A percentile compares a stretch with the other conserved stretches of the same genome.
These are phyloP conservation scores for Sicus ferrugineus DNA, from an alignment of 2,888 invertebrate genomes.

Conservation along the genomic window DNA sequence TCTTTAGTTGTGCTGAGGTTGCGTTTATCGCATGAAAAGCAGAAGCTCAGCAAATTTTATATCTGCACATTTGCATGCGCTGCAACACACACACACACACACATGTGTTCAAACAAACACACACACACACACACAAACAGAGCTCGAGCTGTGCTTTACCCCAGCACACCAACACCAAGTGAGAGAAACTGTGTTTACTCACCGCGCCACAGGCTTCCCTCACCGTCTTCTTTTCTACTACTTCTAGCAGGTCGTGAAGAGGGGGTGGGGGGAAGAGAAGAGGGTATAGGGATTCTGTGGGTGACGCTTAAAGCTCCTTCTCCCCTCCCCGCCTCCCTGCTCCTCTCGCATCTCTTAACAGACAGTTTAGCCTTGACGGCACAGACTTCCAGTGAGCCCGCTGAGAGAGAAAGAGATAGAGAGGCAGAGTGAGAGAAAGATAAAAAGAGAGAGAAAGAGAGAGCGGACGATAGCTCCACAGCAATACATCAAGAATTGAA, in stretches of 20 bases:
- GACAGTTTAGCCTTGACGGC: background rate
- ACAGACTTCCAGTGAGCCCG: background rate
- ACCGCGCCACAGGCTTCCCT: background rate
- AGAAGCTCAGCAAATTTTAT: constrained; percentile 23
- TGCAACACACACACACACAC: constrained; percentile 4
- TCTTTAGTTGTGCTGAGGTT: constrained; percentile 26
- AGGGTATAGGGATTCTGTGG: background rate
- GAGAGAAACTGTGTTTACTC: constrained; percentile 12
- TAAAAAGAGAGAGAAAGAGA: too few relatives aligned
- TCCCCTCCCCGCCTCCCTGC: too few relatives aligned
- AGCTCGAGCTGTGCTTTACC: too few relatives aligned
- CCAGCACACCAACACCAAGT: background rate
- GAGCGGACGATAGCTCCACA: too few relatives aligned
- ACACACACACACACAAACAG: constrained; percentile 10
- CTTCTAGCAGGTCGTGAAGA: background rate
- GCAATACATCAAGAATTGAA: constrained; percentile 44
- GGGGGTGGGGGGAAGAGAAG: background rate
- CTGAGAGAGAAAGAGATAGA: background rate
- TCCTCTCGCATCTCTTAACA: background rate
- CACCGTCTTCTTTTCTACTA: background rate
- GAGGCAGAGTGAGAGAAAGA: background rate
- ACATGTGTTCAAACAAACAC: constrained; percentile 10
- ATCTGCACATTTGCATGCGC: constrained; percentile 17
- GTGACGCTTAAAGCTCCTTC: too few relatives aligned
- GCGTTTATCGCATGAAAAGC: constrained; percentile 30